Evolutionary conservation across 2,797 vertebrate genomes (phyloP).

Genomic region (Danionella dracula): DNA sequence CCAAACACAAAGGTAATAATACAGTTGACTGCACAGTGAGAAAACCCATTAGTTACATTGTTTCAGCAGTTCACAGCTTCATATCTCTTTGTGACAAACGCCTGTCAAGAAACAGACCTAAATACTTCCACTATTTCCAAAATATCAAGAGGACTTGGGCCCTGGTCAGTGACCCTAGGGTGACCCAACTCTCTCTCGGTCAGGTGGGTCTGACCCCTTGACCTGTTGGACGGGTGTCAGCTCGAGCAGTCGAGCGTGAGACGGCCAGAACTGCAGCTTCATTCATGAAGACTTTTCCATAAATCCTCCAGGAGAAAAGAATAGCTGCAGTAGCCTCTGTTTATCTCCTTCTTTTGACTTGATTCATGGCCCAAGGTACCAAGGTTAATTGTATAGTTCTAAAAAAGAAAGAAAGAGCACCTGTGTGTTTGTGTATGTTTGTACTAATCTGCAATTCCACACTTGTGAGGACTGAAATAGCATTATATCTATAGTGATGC

Average conservation of each 20-base stretch:
- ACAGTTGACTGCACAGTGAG: not conserved
- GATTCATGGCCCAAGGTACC: constrained; percentile 77
- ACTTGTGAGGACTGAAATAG: too few species aligned
- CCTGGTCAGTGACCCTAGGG: constrained; percentile 53
- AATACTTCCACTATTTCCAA: not conserved
- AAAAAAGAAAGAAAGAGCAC: too few species aligned
- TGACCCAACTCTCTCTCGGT: constrained; percentile 49
- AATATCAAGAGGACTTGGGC: not conserved
- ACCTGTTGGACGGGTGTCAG: constrained; percentile 54
- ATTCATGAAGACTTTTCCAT: constrained; percentile 68
- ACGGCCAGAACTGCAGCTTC: constrained; percentile 54
- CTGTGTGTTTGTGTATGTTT: not conserved
- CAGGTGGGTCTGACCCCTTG: constrained; percentile 70
- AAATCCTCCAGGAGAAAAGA: constrained; percentile 71
- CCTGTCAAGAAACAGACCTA: not conserved
- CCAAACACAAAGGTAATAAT: not conserved
- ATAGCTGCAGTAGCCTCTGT: constrained; percentile 66
- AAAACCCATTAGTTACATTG: not conserved
- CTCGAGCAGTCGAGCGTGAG: constrained; percentile 64
- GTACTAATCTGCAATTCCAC: too few species aligned
- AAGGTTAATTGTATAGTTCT: constrained; percentile 70
- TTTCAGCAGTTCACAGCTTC: not conserved
- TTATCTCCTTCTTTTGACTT: constrained; percentile 71
- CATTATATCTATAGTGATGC: too few species aligned
- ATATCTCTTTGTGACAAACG: not conserved